Conservation (phyloP, 2,113 vertebrate genomes). For the Coracopsis vasa region DNA sequence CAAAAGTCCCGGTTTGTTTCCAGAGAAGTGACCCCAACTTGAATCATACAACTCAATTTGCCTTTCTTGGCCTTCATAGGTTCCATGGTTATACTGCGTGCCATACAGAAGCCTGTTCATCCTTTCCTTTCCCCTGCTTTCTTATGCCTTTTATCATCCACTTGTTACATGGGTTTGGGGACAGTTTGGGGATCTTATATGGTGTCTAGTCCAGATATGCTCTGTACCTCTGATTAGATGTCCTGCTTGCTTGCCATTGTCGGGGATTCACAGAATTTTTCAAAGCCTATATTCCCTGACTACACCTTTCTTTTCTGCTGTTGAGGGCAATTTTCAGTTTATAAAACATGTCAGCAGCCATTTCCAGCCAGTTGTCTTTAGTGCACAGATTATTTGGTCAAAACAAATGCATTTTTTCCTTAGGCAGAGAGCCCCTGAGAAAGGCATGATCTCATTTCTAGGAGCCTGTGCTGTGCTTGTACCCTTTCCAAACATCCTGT, state of each 20-base stretch:
- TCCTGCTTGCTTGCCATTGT: background rate
- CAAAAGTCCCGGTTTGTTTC: background rate
- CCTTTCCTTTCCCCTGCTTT: background rate
- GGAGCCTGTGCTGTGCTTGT: background rate
- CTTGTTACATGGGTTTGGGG: background rate
- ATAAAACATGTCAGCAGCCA: background rate
- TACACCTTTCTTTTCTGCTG: background rate
- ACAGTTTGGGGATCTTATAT: background rate
- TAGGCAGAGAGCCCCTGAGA: background rate
- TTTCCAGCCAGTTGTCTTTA: background rate
- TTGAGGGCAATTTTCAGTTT: background rate
- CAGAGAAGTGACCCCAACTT: background rate
- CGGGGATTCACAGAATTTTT: background rate
- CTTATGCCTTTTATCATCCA: background rate
- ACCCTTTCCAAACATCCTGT: background rate
- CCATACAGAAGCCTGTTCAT: background rate
- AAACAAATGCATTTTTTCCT: background rate
- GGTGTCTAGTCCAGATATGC: background rate
- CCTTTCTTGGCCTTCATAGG: background rate
- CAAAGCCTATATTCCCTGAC: background rate
- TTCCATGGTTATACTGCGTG: background rate
- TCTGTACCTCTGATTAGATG: background rate
- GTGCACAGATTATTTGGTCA: background rate
- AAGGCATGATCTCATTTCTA: background rate
- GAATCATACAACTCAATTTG: background rate